These are phyloP conservation scores for Trachelus tabidus DNA, from an alignment of 2,888 invertebrate species.

Conservation along the genomic window DNA sequence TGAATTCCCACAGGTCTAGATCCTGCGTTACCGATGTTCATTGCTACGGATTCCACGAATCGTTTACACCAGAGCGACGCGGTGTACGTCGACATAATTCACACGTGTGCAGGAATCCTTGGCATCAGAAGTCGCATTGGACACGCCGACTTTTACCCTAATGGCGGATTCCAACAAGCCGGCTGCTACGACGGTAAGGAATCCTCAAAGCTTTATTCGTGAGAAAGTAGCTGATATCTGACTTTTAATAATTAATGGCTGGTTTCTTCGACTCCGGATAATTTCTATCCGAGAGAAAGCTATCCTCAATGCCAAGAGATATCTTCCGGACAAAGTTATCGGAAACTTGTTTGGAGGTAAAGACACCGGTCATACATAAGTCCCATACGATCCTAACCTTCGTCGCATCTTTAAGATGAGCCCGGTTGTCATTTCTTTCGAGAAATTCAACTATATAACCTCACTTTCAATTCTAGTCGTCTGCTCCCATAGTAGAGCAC, in stretches of 20 bases:
- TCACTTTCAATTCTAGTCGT: conserved; percentile 12
- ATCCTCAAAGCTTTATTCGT: neutral
- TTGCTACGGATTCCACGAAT: conserved; percentile 31
- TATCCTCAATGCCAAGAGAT: no score
- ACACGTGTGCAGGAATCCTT: conserved; percentile 38
- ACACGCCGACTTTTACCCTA: conserved; percentile 35
- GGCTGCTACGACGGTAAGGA: conserved; percentile 24
- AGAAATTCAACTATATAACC: neutral
- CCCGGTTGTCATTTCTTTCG: neutral
- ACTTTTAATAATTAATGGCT: neutral
- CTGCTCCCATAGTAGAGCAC: conserved; percentile 30
- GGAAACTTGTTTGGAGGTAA: no score
- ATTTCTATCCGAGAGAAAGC: no score
- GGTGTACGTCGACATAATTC: conserved; percentile 34
- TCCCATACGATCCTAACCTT: neutral
- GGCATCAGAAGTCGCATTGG: conserved; percentile 35
- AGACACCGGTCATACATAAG: neutral
- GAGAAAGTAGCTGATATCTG: neutral
- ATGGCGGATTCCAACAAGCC: conserved; percentile 29
- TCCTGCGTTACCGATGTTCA: conserved; percentile 28
- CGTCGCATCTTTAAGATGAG: neutral
- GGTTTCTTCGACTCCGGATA: no score
- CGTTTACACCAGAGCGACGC: conserved; percentile 36
- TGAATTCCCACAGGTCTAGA: conserved; percentile 23
- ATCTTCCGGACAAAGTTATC: no score